Evolutionary conservation across 2,797 vertebrate species (phyloP).

Genomic region (Corythornis leucogaster): DNA sequence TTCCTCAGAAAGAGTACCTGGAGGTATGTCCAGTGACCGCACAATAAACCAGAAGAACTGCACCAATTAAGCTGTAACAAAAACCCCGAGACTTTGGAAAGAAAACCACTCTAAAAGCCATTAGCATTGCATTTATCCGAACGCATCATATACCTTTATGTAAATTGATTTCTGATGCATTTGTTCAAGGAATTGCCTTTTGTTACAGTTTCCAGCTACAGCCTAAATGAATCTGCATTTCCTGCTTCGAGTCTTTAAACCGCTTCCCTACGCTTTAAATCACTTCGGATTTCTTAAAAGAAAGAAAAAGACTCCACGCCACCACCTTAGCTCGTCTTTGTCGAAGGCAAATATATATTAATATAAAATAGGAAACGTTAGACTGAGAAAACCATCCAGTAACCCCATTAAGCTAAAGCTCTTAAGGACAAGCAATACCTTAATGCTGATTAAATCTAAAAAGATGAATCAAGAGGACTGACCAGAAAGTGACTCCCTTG

Average conservation of each 20-base stretch:
- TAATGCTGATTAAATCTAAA: constrained; percentile 98
- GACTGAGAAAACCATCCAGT: constrained; percentile 91
- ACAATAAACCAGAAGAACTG: constrained; percentile 85
- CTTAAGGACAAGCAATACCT: constrained; percentile 97
- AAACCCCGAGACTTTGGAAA: constrained; percentile 85
- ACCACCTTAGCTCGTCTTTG: constrained; percentile 80
- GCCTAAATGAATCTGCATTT: constrained; percentile 86
- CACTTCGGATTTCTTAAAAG: constrained; percentile 80
- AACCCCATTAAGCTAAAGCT: constrained; percentile 97
- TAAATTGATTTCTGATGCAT: constrained; percentile 90
- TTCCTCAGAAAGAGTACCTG: constrained; percentile 80
- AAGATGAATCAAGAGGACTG: constrained; percentile 93
- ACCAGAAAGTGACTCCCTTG: constrained; percentile 93
- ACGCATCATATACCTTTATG: constrained; percentile 89
- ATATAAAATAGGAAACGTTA: constrained; percentile 83
- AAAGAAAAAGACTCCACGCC: constrained; percentile 58
- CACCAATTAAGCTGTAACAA: constrained; percentile 88
- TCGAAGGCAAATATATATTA: constrained; percentile 89
- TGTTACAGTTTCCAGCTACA: constrained; percentile 84
- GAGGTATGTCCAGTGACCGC: constrained; percentile 82
- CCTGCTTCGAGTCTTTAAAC: constrained; percentile 79
- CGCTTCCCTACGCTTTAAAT: constrained; percentile 77
- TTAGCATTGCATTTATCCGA: constrained; percentile 87
- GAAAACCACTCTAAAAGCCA: constrained; percentile 88
- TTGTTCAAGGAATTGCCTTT: constrained; percentile 87